A percentile compares a stretch with the other conserved stretches of the same genome.
These are phyloP conservation scores for Campoletis raptor DNA, from an alignment of 2,888 invertebrate genomes.

Conservation along the genomic window DNA sequence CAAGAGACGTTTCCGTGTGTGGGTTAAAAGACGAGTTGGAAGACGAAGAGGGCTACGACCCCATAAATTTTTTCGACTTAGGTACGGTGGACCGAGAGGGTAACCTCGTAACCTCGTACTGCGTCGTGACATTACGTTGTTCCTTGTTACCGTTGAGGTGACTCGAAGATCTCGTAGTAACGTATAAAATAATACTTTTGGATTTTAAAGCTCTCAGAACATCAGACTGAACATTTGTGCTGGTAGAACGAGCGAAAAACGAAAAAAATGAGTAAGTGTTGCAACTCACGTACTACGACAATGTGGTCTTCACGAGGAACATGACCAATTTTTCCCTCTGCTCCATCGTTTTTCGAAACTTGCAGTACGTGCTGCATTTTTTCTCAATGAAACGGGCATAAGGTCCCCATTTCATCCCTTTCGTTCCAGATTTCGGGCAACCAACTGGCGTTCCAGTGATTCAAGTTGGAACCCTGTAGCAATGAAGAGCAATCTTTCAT, in stretches of 20 bases:
- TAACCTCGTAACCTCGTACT: slow-evolving; percentile 27
- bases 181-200: slow-evolving; percentile 28
- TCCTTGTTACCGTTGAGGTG: slow-evolving; percentile 24
- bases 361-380: slow-evolving; percentile 7
- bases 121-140: slow-evolving; percentile 42
- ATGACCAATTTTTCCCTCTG: slow-evolving; percentile 3
- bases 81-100: slow-evolving; percentile 2
- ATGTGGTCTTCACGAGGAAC: slow-evolving; percentile 1
- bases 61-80: slow-evolving; percentile 58
- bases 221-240: neutral
- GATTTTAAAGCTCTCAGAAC: neutral
- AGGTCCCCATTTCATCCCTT: neutral
- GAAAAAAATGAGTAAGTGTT: slow-evolving; percentile 3
- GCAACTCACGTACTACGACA: slow-evolving; percentile 21
- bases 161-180: neutral
- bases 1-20: slow-evolving; percentile 9
- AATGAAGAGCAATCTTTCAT: neutral
- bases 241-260: slow-evolving; percentile 8
- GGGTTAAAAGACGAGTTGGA: slow-evolving; percentile 30
- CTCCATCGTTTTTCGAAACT: slow-evolving; percentile 7
- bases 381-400: neutral
- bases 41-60: slow-evolving; percentile 50
- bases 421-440: neutral
- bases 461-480: neutral
- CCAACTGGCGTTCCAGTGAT: neutral